Percentiles rank a stretch among this genome's conserved stretches.
Evolutionary conservation across 2,113 vertebrate species (phyloP).

Genomic region (Bubo scandiacus): DNA sequence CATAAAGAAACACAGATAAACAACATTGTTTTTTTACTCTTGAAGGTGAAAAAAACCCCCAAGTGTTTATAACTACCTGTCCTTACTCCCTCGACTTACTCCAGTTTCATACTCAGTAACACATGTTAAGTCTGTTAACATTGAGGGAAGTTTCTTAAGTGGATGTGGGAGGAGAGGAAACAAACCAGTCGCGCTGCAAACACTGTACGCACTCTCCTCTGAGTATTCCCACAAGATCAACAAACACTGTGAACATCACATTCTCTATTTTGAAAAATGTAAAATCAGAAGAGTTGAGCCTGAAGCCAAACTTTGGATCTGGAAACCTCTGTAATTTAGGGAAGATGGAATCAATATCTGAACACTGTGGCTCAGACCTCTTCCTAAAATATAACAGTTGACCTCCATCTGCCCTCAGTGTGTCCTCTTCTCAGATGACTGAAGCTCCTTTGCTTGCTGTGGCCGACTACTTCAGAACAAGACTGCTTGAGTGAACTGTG

Average conservation of each 20-base stretch:
- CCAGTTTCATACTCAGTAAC: not conserved
- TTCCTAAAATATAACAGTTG: conserved; percentile 11
- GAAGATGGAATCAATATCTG: not conserved
- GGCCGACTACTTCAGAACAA: not conserved
- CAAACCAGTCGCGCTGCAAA: accelerated
- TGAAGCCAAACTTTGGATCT: not conserved
- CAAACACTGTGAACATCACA: not conserved
- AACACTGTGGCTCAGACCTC: not conserved
- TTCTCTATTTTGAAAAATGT: not conserved
- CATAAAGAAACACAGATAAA: not conserved
- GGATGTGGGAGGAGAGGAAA: not conserved
- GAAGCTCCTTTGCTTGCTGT: not conserved
- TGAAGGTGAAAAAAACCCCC: not conserved
- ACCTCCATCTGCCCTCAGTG: not conserved
- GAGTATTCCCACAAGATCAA: not conserved
- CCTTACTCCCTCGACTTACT: not conserved
- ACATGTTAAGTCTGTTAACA: not conserved
- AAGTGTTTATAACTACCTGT: not conserved
- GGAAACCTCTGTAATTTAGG: conserved; percentile 13
- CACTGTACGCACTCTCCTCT: not conserved
- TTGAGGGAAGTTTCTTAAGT: not conserved
- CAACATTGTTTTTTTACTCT: not conserved
- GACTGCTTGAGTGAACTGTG: not conserved
- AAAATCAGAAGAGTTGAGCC: not conserved
- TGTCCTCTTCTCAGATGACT: not conserved